phyloP scores from a whole-genome alignment of 2,888 invertebrate genomes.

The Teinopalpus imperialis region DNA sequence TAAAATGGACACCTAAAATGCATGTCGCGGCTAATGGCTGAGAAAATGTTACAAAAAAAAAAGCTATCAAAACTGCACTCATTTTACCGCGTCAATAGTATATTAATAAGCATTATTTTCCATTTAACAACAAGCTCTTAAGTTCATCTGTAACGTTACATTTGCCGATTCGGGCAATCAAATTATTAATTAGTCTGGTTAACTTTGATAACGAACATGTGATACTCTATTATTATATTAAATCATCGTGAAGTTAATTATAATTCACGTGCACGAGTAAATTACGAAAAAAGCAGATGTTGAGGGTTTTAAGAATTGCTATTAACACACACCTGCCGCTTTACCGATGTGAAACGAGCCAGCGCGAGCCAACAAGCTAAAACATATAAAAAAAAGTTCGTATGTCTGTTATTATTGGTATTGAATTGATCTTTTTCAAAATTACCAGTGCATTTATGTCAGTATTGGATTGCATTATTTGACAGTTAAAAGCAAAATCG shows the following conservation, averaged over 20 bases:
- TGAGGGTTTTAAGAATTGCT: conserved; percentile 54
- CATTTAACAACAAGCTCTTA: too few species aligned
- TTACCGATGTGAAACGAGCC: conserved; percentile 40
- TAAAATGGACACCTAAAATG: conserved; percentile 37
- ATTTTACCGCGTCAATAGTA: too few species aligned
- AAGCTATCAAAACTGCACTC: not conserved
- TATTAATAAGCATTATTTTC: too few species aligned
- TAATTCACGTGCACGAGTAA: conserved; percentile 59
- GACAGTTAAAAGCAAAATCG: too few species aligned
- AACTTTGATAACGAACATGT: conserved; percentile 1
- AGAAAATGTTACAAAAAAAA: conserved; percentile 36
- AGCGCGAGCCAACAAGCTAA: not conserved
- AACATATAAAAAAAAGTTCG: conserved; percentile 8
- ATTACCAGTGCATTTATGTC: too few species aligned
- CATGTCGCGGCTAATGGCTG: conserved; percentile 38
- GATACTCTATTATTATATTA: conserved; percentile 42
- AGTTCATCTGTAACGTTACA: not conserved
- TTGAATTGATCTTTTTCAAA: too few species aligned
- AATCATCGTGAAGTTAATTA: conserved; percentile 58
- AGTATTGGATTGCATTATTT: too few species aligned
- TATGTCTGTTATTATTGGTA: too few species aligned
- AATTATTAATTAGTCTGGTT: too few species aligned
- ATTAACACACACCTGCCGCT: conserved; percentile 68
- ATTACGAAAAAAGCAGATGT: conserved; percentile 77
- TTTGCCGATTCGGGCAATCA: not conserved